phyloP scores from a whole-genome alignment of 1,140 invertebrate species.

The Heliconius eleuchia region DNA sequence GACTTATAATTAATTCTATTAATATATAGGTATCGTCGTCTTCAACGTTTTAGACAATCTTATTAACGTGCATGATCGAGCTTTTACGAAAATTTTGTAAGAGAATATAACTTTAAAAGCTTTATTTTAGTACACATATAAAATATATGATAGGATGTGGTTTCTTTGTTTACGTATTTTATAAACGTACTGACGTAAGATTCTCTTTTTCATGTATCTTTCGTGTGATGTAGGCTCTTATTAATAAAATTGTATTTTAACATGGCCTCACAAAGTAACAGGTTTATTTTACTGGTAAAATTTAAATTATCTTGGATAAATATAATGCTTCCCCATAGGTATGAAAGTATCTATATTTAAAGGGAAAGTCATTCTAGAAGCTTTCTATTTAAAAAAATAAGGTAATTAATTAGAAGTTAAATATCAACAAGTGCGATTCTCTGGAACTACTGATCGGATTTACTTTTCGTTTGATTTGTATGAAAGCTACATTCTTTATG shows the following conservation, averaged over 20 bases:
- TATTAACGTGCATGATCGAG: constrained; percentile 1
- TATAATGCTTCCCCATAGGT: too few species aligned
- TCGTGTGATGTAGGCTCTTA: not conserved
- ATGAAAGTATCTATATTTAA: too few species aligned
- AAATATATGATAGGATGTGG: constrained; percentile 49
- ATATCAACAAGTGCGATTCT: too few species aligned
- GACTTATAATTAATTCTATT: not conserved
- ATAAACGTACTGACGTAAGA: constrained; percentile 51
- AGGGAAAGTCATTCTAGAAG: too few species aligned
- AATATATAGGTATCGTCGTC: not conserved
- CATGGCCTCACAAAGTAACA: too few species aligned
- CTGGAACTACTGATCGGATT: too few species aligned
- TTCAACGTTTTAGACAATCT: not conserved
- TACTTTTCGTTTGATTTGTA: too few species aligned
- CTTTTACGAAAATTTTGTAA: not conserved
- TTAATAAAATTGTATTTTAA: not conserved
- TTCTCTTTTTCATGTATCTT: not conserved
- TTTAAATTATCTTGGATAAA: too few species aligned
- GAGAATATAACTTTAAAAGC: not conserved
- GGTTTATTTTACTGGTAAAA: too few species aligned
- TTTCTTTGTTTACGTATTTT: constrained; percentile 54
- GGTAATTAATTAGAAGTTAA: too few species aligned
- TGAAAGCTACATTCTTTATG: too few species aligned
- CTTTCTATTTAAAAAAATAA: too few species aligned
- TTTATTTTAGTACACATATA: constrained; percentile 10